Evolutionary conservation across 2,113 vertebrate genomes (phyloP).

Genomic region (Galbula dea): DNA sequence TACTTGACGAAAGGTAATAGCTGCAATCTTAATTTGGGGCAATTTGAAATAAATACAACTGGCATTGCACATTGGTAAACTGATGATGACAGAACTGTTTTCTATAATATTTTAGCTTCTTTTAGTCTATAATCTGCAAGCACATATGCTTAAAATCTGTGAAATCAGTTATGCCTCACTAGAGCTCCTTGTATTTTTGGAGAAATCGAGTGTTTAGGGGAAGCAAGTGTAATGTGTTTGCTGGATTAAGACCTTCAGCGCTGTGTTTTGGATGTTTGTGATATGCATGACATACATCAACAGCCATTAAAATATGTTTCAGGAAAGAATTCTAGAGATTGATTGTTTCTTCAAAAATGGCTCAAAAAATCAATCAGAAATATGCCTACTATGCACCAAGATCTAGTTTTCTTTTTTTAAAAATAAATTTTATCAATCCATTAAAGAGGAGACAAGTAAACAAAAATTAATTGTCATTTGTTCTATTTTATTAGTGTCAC

Average conservation of each 20-base stretch:
- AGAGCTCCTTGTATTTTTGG: neutral
- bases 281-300: conserved; percentile 48
- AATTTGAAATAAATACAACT: conserved; percentile 52
- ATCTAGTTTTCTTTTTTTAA: conserved; percentile 28
- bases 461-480: conserved; percentile 79
- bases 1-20: conserved; percentile 15
- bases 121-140: conserved; percentile 22
- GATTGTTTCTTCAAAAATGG: conserved; percentile 69
- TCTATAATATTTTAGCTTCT: conserved; percentile 35
- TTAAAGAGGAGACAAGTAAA: conserved; percentile 77
- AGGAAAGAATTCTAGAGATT: conserved; percentile 67
- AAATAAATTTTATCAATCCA: conserved; percentile 73
- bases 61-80: conserved; percentile 14
- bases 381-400: conserved; percentile 73
- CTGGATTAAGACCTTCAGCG: neutral
- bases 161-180: neutral
- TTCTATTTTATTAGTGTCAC: conserved; percentile 79
- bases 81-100: conserved; percentile 47
- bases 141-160: conserved; percentile 32
- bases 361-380: conserved; percentile 77
- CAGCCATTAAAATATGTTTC: conserved; percentile 65
- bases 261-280: neutral
- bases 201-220: neutral
- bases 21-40: conserved; percentile 43
- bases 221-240: neutral